A percentile compares a stretch with the other conserved stretches of the same genome.
phyloP scores from a whole-genome alignment of 2,113 vertebrate species.

The Larimichthys crocea region DNA sequence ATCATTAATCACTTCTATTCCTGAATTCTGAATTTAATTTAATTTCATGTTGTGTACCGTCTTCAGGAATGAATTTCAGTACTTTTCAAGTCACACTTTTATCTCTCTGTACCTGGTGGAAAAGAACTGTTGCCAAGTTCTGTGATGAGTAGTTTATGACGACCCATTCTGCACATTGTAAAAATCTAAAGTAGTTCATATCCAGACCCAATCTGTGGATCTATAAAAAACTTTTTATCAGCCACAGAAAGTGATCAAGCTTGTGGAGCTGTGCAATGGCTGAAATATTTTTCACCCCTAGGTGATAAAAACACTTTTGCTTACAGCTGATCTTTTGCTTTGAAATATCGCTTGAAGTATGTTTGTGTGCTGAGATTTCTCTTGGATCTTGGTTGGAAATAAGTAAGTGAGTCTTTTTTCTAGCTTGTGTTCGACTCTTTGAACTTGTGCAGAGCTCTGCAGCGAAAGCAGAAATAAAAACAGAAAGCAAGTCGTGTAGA shows the following conservation, averaged over 20 bases:
- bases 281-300: not conserved
- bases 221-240: not conserved
- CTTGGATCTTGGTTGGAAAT: constrained; percentile 1
- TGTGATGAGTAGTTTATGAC: not conserved
- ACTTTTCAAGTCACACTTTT: constrained; percentile 13
- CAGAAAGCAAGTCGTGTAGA: constrained; percentile 7
- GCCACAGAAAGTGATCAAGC: not conserved
- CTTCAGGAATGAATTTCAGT: not conserved
- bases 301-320: constrained; percentile 19
- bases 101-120: not conserved
- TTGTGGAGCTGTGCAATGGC: not conserved
- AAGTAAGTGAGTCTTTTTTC: constrained; percentile 22
- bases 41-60: no score
- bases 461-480: constrained; percentile 30
- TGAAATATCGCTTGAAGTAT: not conserved
- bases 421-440: constrained; percentile 13
- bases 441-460: constrained; percentile 24
- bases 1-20: no score
- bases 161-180: not conserved
- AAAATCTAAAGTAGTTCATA: not conserved
- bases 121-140: not conserved
- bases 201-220: not conserved
- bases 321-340: constrained; percentile 1
- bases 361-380: constrained; percentile 20
- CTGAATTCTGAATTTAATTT: not conserved